Percentiles rank a stretch among this genome's conserved stretches.
These are phyloP conservation scores for Etia nguti DNA, from an alignment of 2,113 vertebrate species.

Conservation along the genomic window DNA sequence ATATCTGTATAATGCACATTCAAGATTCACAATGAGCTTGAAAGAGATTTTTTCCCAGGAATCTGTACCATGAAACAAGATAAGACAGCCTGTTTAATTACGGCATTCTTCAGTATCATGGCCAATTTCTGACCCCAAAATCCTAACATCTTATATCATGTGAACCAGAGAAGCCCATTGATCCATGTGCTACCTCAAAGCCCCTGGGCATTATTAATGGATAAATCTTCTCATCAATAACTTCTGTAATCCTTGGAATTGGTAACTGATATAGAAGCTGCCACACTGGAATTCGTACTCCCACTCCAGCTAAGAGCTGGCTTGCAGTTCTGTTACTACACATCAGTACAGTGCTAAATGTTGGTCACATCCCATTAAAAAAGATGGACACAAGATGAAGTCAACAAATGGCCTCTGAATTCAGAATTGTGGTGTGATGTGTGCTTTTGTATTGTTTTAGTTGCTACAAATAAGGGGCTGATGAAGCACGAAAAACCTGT, in stretches of 20 bases:
- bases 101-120: not conserved
- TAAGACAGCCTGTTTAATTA: not conserved
- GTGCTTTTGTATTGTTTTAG: not conserved
- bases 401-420: not conserved
- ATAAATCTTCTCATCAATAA: conserved; percentile 47
- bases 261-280: not conserved
- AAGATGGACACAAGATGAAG: not conserved
- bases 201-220: conserved; percentile 26
- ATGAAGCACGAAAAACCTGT: not conserved
- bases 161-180: conserved; percentile 9
- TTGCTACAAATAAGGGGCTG: not conserved
- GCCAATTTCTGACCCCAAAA: not conserved
- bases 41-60: not conserved
- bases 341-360: not conserved
- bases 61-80: not conserved
- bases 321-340: not conserved
- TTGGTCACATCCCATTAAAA: not conserved
- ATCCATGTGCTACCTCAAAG: not conserved
- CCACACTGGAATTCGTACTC: not conserved
- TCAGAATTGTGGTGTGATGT: not conserved
- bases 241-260: not conserved
- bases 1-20: no score
- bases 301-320: not conserved
- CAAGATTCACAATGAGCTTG: not conserved
- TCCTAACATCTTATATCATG: not conserved